phyloP scores from a whole-genome alignment of 2,888 invertebrate species.

The Gisinianus flammeolus region DNA sequence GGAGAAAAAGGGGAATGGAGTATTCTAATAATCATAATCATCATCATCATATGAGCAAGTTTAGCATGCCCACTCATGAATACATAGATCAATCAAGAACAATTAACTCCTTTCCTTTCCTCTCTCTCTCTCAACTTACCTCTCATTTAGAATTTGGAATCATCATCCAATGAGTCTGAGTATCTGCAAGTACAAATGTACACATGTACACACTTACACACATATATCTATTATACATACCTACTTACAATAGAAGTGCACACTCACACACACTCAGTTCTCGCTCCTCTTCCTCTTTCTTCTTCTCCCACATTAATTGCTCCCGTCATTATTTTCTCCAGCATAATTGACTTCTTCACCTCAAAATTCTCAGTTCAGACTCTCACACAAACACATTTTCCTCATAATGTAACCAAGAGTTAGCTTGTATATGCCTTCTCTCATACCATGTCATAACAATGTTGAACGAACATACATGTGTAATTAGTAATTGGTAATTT shows the following conservation, averaged over 20 bases:
- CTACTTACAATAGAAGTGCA: background rate
- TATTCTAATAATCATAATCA: background rate
- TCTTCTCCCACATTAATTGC: constrained; percentile 23
- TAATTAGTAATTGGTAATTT: no score
- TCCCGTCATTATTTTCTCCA: constrained; percentile 30
- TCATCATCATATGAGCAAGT: background rate
- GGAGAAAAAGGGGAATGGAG: background rate
- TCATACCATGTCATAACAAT: no score
- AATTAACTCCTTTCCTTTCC: constrained; percentile 53
- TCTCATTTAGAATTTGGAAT: constrained; percentile 23
- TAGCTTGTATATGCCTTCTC: no score
- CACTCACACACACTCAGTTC: background rate
- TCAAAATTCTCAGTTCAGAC: no score
- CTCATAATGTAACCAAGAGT: no score
- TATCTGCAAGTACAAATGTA: background rate
- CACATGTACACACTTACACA: background rate
- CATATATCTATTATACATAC: background rate
- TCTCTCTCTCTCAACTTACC: constrained; percentile 43
- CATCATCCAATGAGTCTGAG: constrained; percentile 25
- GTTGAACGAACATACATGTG: no score
- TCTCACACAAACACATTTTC: no score
- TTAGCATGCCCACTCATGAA: constrained; percentile 11
- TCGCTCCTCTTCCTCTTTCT: constrained; percentile 12
- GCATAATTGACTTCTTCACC: background rate
- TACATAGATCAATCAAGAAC: constrained; percentile 56